A percentile compares a stretch with the other conserved stretches of the same genome.
phyloP scores from a whole-genome alignment of 2,797 vertebrate genomes.

The Danio jaintianensis region DNA sequence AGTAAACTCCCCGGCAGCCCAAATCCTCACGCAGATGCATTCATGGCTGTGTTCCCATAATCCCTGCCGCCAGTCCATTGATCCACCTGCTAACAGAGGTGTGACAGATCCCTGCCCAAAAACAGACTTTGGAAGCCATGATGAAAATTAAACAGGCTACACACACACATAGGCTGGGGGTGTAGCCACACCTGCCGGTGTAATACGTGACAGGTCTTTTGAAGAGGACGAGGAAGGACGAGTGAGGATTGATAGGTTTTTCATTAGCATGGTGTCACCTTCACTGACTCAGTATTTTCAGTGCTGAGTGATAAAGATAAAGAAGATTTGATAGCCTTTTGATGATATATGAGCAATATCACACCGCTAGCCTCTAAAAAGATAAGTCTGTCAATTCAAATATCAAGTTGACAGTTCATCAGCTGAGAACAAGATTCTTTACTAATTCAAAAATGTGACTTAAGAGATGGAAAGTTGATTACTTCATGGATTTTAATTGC shows the following conservation, averaged over 20 bases:
- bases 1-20: slow-evolving; percentile 38
- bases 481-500: too few species aligned
- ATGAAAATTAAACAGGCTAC: slow-evolving; percentile 21
- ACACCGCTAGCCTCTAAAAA: too few species aligned
- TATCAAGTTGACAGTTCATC: too few species aligned
- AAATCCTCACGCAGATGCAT: slow-evolving; percentile 44
- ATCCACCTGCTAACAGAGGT: slow-evolving; percentile 42
- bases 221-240: slow-evolving; percentile 7
- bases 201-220: background rate
- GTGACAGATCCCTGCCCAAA: slow-evolving; percentile 22
- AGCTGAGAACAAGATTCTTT: too few species aligned
- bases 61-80: slow-evolving; percentile 5
- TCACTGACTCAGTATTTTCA: slow-evolving; percentile 1
- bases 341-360: background rate
- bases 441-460: too few species aligned
- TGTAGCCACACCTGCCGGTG: slow-evolving; percentile 13
- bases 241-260: slow-evolving; percentile 11
- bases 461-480: too few species aligned
- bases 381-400: too few species aligned
- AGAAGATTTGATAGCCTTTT: background rate
- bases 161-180: background rate
- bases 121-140: slow-evolving; percentile 13
- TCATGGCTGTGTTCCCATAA: slow-evolving; percentile 31
- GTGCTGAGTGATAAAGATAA: background rate
- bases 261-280: slow-evolving; percentile 33